These are phyloP conservation scores for Noctua pronuba DNA, from an alignment of 2,888 invertebrate species.

Conservation along the genomic window DNA sequence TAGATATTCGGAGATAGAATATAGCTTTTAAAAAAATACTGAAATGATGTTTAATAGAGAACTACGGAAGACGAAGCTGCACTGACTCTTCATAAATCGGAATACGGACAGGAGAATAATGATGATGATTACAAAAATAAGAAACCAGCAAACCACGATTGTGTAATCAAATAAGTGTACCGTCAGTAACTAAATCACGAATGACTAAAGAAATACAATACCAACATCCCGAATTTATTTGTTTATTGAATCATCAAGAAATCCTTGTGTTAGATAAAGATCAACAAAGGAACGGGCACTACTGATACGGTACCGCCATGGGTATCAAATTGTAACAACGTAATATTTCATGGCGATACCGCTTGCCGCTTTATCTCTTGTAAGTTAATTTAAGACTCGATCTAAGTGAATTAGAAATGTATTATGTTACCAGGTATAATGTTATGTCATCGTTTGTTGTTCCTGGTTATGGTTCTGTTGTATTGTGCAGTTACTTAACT, in stretches of 20 bases:
- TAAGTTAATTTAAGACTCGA: slow-evolving; percentile 57
- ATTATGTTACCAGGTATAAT: slow-evolving; percentile 36
- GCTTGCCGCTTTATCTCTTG: slow-evolving; percentile 48
- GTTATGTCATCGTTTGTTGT: slow-evolving; percentile 39
- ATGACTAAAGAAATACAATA: slow-evolving; percentile 44
- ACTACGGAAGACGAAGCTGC: neutral
- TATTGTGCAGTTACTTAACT: neutral
- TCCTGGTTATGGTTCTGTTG: slow-evolving; percentile 16
- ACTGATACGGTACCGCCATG: slow-evolving; percentile 53
- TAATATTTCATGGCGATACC: slow-evolving; percentile 57
- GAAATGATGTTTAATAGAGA: neutral
- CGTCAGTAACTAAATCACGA: slow-evolving; percentile 10
- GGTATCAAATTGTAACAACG: slow-evolving; percentile 63
- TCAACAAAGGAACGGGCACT: slow-evolving; percentile 55
- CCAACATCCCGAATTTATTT: slow-evolving; percentile 49
- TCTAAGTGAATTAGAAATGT: slow-evolving; percentile 57
- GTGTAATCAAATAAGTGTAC: slow-evolving; percentile 14
- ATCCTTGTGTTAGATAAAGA: slow-evolving; percentile 55
- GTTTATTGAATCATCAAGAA: slow-evolving; percentile 54
- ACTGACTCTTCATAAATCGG: neutral
- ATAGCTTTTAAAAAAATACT: neutral
- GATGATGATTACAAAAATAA: neutral
- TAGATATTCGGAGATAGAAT: neutral
- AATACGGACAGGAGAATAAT: neutral
- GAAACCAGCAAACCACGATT: neutral